These are phyloP conservation scores for Monopterus albus DNA, from an alignment of 2,113 vertebrate genomes.

Conservation along the genomic window DNA sequence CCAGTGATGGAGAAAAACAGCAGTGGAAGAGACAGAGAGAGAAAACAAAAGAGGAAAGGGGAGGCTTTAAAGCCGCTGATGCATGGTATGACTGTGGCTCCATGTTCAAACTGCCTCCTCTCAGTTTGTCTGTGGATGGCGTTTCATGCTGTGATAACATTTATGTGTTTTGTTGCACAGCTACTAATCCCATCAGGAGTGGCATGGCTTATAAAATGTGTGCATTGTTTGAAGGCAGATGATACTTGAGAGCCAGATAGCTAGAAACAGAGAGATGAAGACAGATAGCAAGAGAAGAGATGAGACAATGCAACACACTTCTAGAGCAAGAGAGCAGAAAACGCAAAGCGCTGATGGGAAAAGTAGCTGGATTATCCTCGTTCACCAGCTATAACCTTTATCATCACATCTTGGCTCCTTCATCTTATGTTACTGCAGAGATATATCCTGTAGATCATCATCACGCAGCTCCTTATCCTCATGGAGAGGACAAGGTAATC, in stretches of 20 bases:
- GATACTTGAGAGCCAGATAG: constrained; percentile 24
- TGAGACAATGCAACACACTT: constrained; percentile 18
- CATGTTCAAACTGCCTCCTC: constrained; percentile 41
- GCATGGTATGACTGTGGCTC: constrained; percentile 47
- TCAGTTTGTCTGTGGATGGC: constrained; percentile 51
- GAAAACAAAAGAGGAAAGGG: constrained; percentile 22
- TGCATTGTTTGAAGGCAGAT: constrained; percentile 1
- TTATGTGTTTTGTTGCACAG: constrained; percentile 33
- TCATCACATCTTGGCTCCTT: constrained; percentile 23
- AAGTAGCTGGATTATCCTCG: constrained; percentile 35
- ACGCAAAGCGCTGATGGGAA: constrained; percentile 46
- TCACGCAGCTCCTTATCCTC: constrained; percentile 44
- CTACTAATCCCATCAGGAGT: constrained; percentile 38
- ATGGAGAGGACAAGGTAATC: constrained; percentile 51
- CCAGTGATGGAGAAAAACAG: constrained; percentile 17
- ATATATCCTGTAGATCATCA: constrained; percentile 48
- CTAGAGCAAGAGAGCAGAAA: constrained; percentile 10
- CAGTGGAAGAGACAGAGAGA: constrained; percentile 34
- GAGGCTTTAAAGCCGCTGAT: constrained; percentile 54
- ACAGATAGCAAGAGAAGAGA: constrained; percentile 6
- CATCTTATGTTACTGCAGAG: constrained; percentile 56
- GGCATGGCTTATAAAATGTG: constrained; percentile 24
- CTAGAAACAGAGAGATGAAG: neutral
- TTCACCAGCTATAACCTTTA: constrained; percentile 40
- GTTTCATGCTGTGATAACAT: constrained; percentile 53